Evolutionary conservation across 2,888 invertebrate genomes (phyloP), one percentile per base, ranked within the genome.

Genomic region (Cactoblastis cactorum): DNA sequence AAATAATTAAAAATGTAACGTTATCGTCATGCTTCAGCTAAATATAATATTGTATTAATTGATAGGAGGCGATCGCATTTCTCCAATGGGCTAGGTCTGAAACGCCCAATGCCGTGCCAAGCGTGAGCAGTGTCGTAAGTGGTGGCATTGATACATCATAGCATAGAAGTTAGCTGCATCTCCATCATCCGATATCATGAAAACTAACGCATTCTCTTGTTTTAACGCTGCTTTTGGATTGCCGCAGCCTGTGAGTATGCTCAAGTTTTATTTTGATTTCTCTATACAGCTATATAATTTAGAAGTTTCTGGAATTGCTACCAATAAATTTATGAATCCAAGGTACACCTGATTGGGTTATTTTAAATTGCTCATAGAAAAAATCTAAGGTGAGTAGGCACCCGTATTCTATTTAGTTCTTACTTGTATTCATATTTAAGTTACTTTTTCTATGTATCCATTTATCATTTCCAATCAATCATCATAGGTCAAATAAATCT

Each of bases 111-210:
- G 80, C 85, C 67, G 90, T 78, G 63, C 65, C 81, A 67, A 86
- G 87, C 77, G 83, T 80, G 67, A 86, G 87, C 78, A 83, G 81
- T 65, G 83, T 85, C 65, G 90, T 90, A 90, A 90, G 90, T 90
- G 83, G 81, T 62, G 79, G 74, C 78, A 78, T 69, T 72, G 73
- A 78, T 69, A 65, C 55, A 59, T 60, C 70, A 63, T 62, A 68
- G 77, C 73, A 77, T 73, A 28, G 28, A 28, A 28, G 28, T 28
- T 28, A 67, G 76, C 77, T 75, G 64, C 61, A 66, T 67, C 49
- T 24, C 41, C 64, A 62, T 65, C 71, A 71, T 63, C 69, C 77
- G 80, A 75, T 80, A 79, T 83, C 83, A 83, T 76, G 80, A 83
- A 72, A 81, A 85, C 81, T 87, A 88, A 87, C 82, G 80, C 85